A percentile compares a stretch with the other conserved stretches of the same genome.
phyloP scores from a whole-genome alignment of 2,888 invertebrate genomes.

The Oscheius sp. region DNA sequence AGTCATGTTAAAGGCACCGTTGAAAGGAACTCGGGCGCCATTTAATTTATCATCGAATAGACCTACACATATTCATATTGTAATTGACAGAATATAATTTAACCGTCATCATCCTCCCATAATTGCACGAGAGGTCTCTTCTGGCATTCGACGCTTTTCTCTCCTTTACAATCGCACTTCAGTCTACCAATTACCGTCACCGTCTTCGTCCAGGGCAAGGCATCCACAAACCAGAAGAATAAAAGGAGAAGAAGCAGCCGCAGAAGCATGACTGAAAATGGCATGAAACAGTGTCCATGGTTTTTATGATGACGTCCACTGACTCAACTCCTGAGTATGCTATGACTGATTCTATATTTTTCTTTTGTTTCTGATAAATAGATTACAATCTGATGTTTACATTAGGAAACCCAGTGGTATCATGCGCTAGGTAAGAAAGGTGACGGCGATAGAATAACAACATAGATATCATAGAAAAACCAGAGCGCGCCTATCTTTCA shows the following conservation, averaged over 20 bases:
- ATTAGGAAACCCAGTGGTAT: neutral
- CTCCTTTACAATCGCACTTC: neutral
- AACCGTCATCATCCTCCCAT: conserved; percentile 24
- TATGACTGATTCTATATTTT: too few relatives aligned
- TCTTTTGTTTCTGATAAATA: too few relatives aligned
- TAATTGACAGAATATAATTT: neutral
- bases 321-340: too few relatives aligned
- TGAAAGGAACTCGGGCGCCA: neutral
- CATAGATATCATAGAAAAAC: neutral
- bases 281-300: too few relatives aligned
- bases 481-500: too few relatives aligned
- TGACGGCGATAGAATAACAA: conserved; percentile 1
- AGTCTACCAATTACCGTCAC: conserved; percentile 4
- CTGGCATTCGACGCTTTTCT: neutral
- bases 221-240: neutral
- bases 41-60: conserved; percentile 3
- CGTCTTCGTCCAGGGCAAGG: neutral
- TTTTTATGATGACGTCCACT: too few relatives aligned
- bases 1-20: neutral
- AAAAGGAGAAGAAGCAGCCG: neutral
- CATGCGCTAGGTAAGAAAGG: neutral
- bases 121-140: neutral
- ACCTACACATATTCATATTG: neutral
- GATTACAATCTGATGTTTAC: too few relatives aligned
- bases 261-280: neutral